A percentile compares a stretch with the other conserved stretches of the same genome.
Evolutionary conservation across 2,113 vertebrate species (phyloP).

Genomic region (Diadophis punctatus): DNA sequence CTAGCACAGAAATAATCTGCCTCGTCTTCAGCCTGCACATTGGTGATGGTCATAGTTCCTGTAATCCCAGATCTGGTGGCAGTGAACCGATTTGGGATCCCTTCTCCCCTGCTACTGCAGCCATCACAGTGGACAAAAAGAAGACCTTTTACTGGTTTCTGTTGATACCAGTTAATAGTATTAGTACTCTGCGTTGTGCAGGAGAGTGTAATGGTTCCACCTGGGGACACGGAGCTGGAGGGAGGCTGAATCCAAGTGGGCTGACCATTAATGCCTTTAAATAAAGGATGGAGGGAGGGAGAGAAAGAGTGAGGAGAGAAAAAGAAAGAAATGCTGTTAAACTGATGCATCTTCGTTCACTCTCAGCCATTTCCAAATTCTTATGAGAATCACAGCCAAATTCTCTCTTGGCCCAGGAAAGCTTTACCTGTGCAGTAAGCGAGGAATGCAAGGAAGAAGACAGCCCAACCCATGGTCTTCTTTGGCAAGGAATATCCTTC

Average conservation of each 20-base stretch:
- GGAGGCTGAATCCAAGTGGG: neutral
- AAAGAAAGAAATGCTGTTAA: no score
- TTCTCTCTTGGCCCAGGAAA: neutral
- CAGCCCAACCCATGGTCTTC: neutral
- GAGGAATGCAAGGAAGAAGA: neutral
- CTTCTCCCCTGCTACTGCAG: neutral
- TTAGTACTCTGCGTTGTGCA: neutral
- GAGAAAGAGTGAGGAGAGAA: no score
- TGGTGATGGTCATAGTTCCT: neutral
- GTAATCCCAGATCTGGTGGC: neutral
- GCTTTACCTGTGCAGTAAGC: neutral
- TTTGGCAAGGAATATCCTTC: neutral
- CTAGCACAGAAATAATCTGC: neutral
- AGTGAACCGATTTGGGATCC: neutral
- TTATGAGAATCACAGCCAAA: neutral
- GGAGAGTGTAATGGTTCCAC: neutral
- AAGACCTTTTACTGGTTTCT: neutral
- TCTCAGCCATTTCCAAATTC: rapidly evolving
- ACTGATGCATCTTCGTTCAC: no score
- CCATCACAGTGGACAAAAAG: no score
- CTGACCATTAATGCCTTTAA: neutral
- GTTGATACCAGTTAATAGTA: rapidly evolving
- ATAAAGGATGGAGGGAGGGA: no score
- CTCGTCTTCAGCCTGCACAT: neutral
- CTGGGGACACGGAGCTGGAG: neutral